These are phyloP conservation scores for Apteryx mantelli DNA, from an alignment of 2,113 vertebrate genomes.

Conservation along the genomic window DNA sequence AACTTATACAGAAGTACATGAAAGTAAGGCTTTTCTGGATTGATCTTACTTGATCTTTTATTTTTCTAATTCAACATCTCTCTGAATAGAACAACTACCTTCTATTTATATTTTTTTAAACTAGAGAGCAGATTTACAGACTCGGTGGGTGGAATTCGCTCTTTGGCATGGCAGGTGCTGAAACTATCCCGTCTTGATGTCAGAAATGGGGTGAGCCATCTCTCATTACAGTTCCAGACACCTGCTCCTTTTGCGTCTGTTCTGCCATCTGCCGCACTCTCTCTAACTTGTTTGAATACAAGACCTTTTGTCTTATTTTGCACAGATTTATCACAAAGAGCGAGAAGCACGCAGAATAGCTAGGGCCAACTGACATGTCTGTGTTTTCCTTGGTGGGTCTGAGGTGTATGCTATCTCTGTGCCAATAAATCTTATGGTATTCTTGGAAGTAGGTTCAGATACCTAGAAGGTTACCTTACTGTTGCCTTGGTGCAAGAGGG, in stretches of 20 bases:
- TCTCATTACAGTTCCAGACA: neutral
- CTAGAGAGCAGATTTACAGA: neutral
- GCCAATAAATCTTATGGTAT: accelerated
- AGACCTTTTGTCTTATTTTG: neutral
- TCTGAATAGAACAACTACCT: neutral
- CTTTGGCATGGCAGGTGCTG: neutral
- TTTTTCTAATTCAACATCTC: neutral
- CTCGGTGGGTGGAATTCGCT: neutral
- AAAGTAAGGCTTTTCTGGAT: neutral
- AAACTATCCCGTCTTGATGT: neutral
- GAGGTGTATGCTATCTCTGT: neutral
- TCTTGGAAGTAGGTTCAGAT: neutral
- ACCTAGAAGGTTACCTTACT: too few relatives aligned
- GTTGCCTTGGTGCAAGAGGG: neutral
- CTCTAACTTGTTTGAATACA: neutral
- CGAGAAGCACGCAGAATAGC: accelerated
- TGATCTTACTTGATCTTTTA: neutral
- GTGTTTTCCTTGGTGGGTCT: neutral
- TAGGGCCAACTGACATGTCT: neutral
- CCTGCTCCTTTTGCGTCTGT: neutral
- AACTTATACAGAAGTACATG: neutral
- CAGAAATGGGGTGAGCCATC: neutral
- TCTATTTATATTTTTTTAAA: neutral
- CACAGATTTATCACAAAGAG: neutral
- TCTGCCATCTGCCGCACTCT: neutral